Base-by-base conservation (phyloP, 2,797 vertebrate species). In the Sandelia bainsii region DNA sequence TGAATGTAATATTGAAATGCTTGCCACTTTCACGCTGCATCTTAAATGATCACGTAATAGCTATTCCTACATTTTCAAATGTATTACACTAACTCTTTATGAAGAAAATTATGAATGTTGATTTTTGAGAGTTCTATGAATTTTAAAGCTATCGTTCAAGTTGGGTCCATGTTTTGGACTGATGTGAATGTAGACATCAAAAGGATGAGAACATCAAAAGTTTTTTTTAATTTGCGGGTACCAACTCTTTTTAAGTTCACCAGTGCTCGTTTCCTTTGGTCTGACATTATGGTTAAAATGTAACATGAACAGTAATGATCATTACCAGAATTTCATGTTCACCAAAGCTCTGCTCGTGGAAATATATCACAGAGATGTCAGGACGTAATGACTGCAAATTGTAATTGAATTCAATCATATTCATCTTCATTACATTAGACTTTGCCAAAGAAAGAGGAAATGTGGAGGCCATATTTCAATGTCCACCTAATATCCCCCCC, bases 321-420 rank as follows among this genome's bases (percentile, higher is more conserved):
- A 81, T 82, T 82, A 82, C 72, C 56, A 76, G 50, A 75, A 70
- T 60, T 58, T 77, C 63, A 16, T 74, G 74, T 72, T 81, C 70
- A 75, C 63, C 32, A 42, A 39, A 40, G 83, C 49, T 34, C 44
- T 29, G 50, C 67, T 69, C 8, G n/a, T 57, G 29, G 59, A 72
- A 84, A 77, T 83, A 73, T 56, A 84, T 84, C 52, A 79, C n/a
- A 20, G 62, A 53, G 45, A 57, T 45, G 72, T 69, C 50, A 64
- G 70, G 59, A 62, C 75, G 72, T 72, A 73, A 82, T 77, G 77
- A 59, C 52, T 71, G 46, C 64, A 71, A 61, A 65, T 52, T 76
- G 63, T 84, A 69, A 87, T 83, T 85, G 70, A 79, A 75, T 87
- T 83, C 88, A 69, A 86, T 80, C 56, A 62, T 75, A 74, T 81